Base-by-base conservation (phyloP, 2,888 invertebrate genomes). In the Brenthis ino region DNA sequence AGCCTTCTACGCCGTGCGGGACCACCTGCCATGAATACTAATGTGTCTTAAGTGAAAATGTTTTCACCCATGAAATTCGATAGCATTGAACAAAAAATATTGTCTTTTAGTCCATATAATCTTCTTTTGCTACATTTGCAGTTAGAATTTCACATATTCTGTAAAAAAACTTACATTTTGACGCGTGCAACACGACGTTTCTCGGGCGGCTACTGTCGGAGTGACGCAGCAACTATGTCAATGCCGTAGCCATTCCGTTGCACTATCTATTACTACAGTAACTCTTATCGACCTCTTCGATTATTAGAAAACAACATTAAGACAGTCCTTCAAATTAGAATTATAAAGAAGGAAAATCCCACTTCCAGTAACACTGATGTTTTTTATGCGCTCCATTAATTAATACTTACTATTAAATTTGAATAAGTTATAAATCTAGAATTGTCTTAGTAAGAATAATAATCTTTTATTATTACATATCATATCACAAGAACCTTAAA, bases 281-380 rank as follows among this genome's bases (percentile, higher is more conserved):
- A 83, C 85, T 86, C 85, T 88, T 89, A 91, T 89, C 91, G 87
- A 88, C 85, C 84, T 86, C 83, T 87, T 86, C 83, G 85, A 81
- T 84, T 84, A 87, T 72, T 75, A 72, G 73, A 77, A 76, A 75
- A 76, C 70, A 69, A 70, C 72, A 71, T 53, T 55, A 43, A 47
- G 56, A 48, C 55, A 74, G 68, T 70, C 69, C 74, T 75, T 64
- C 55, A 69, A 70, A 72, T 57, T 64, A 14, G 67, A 56, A 65
- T 69, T 64, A 64, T 64, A 55, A 61, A 28, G 43, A 43, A 65
- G 57, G 65, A 69, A 69, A 69, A 69, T 37, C 33, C n/a, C 8
- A 48, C 50, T 14, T 16, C 28, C 12, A 50, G 14, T 3, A 43
- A 51, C 67, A 60, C 43, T 55, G 11, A 57, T 50, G 50, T 57